A percentile compares a stretch with the other conserved stretches of the same genome.
phyloP scores from a whole-genome alignment of 2,797 vertebrate species.

The Podargus strigoides region DNA sequence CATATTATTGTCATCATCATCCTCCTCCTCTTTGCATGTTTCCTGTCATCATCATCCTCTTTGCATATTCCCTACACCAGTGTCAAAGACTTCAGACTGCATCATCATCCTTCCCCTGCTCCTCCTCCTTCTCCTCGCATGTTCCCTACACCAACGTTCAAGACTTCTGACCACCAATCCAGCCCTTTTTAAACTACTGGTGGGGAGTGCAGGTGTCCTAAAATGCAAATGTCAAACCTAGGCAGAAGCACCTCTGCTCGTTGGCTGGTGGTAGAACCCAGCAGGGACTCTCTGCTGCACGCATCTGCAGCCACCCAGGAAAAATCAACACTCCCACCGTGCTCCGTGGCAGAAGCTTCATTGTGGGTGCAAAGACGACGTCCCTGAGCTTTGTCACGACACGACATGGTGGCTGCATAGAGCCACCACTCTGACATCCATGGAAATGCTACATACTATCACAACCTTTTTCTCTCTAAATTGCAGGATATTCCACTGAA shows the following conservation, averaged over 20 bases:
- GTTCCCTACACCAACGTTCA: background rate
- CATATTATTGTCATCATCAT: too few species aligned
- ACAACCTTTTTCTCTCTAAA: background rate
- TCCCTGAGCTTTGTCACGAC: background rate
- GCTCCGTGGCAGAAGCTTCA: background rate
- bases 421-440: background rate
- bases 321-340: background rate
- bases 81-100: background rate
- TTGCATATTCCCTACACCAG: background rate
- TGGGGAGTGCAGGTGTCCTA: background rate
- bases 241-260: background rate
- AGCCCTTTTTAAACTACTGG: background rate
- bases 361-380: rapidly evolving
- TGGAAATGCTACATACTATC: rapidly evolving
- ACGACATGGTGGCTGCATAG: rapidly evolving
- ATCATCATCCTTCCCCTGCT: background rate
- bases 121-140: background rate
- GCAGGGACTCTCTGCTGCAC: background rate
- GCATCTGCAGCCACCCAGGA: background rate
- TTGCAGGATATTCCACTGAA: background rate
- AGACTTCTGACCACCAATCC: background rate
- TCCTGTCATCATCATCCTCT: too few species aligned
- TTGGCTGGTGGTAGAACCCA: rapidly evolving
- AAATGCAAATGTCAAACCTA: background rate
- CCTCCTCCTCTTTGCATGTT: background rate